Base-by-base conservation (phyloP, 2,797 vertebrate genomes). In the Ctenochaetus hawaiiensis region DNA sequence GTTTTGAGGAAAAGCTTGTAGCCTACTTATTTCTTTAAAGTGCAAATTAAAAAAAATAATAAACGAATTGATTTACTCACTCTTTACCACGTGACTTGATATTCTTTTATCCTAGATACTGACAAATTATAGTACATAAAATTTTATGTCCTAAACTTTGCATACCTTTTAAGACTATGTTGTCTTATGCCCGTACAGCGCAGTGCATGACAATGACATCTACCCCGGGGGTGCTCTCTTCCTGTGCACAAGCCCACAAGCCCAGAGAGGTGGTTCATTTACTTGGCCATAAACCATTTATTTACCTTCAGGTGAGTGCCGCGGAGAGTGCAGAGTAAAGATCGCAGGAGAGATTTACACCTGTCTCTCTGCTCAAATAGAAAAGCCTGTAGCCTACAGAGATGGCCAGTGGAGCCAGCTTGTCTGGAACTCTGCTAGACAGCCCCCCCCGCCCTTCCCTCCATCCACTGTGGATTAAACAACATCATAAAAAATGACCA, bases 261-360 rank as follows among this genome's bases (percentile, higher is more conserved):
- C 77, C 47, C 60, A 73, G 72, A 80, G 80, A 84, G 48, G 83
- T 80, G 90, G 81, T 83, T 93, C 94, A 92, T 95, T 95, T 93
- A 83, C 88, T 85, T 72, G 84, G 88, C 89, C 92, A 95, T 96
- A 96, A 96, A 96, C 57, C 91, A 89, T 93, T 89, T 94, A 93
- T 95, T 93, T 95, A 93, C 93, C 93, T 96, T 93, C 96, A 97
- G 96, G 96, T 97, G 95, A 95, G 94, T 95, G 95, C 89, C 84
- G 74, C 67, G 56, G 74, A 93, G 93, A 92, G 91, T 88, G 94
- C 94, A 96, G 84, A 87, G 89, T 80, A 91, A 89, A 94, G 94
- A 95, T 96, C 95, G 95, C 93, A 92, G 85, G 91, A 92, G 95
- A 96, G 97, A 98, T 98, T 98, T 97, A 97, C 97, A 98, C 98